phyloP scores from a whole-genome alignment of 2,797 vertebrate genomes.

The Platyrinchus mystaceus region DNA sequence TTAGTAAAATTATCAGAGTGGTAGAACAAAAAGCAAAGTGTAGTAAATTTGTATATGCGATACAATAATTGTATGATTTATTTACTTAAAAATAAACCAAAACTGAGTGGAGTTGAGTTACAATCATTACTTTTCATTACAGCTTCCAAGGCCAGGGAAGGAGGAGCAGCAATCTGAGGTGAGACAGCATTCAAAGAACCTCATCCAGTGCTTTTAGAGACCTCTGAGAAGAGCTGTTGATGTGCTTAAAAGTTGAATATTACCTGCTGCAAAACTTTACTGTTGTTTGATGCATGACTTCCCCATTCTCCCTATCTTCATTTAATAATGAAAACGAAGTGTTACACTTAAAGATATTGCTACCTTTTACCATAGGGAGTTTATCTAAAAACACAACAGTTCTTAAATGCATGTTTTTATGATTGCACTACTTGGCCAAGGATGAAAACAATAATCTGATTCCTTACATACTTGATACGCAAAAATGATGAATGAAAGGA shows the following conservation, averaged over 20 bases:
- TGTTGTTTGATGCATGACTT: not conserved
- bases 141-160: not conserved
- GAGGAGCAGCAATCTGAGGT: not conserved
- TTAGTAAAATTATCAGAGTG: not conserved
- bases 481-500: constrained; percentile 78
- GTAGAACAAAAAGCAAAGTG: not conserved
- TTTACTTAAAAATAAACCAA: not conserved
- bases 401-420: not conserved
- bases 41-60: not conserved
- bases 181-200: not conserved
- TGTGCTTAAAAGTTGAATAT: not conserved
- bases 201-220: not conserved
- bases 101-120: not conserved
- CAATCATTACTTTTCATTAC: not conserved
- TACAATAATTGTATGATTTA: not conserved
- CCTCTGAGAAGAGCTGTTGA: not conserved
- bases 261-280: not conserved
- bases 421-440: constrained; percentile 66
- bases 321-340: not conserved
- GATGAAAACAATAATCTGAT: constrained; percentile 78
- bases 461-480: constrained; percentile 35
- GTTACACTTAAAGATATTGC: not conserved
- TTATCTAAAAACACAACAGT: not conserved
- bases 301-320: not conserved
- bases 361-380: not conserved